Evolutionary conservation across 2,797 vertebrate species (phyloP), one percentile per base, ranked within the genome.

Genomic region (Heterohyrax brucei): DNA sequence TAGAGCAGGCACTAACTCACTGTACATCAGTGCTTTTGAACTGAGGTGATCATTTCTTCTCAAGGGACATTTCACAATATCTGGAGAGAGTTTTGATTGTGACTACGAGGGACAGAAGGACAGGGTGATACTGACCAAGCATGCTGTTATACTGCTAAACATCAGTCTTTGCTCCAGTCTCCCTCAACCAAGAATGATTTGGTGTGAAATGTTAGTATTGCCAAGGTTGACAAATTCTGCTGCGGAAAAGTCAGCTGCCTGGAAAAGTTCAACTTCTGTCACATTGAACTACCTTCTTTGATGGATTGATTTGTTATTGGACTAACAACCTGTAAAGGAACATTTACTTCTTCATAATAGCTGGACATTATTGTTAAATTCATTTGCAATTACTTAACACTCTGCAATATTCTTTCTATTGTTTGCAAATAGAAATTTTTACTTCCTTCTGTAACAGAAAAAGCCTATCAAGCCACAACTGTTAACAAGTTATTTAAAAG

Each of bases 331-430:
- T 87, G 83, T 83, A 79, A 91, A 48, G 64, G 18, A 46, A 83
- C 56, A 84, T n/a, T 87, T 79, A 48, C 12, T 91, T 79, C 73
- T 82, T 53, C 70, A 87, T 87, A 77, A 87, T 62, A 46, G 87
- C 73, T 46, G 8, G 28, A 59, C 46, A 21, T 62, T 64, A 30
- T 87, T 66, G 46, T 84, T 88, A 79, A 79, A 72, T 83, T 50
- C 72, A 59, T 78, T 16, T 70, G 28, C 28, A 83, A 61, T 56
- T 73, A 83, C 28, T 30, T 79, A 64, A 91, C 33, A 61, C 18
- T 66, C 84, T 83, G 46, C 30, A 39, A 19, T 14, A 66, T 24
- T n/a, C 22, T 33, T 18, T 46, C 64, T 83, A 21, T 24, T 66
- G 44, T 87, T 87, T 72, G 4, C 21, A 82, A 24, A 76, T 33